These are phyloP conservation scores for Galleria mellonella DNA, from an alignment of 1,140 invertebrate genomes.

Conservation along the genomic window DNA sequence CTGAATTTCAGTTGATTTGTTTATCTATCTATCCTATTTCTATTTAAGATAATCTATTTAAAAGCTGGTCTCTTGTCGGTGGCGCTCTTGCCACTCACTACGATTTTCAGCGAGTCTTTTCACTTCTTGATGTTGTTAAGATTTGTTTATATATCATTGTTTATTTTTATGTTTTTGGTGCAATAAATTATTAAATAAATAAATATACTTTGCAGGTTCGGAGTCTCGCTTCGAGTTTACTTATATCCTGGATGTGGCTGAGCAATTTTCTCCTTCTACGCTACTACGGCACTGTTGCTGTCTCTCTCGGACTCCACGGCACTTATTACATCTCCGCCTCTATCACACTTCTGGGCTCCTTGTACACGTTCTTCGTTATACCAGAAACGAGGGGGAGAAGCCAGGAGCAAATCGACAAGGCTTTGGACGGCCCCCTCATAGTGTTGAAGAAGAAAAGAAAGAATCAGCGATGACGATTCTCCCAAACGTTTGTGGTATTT, in stretches of 20 bases:
- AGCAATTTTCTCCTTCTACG: slow-evolving; percentile 56
- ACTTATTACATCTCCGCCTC: slow-evolving; percentile 54
- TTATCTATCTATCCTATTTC: too few relatives aligned
- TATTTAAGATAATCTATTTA: too few relatives aligned
- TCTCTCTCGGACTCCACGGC: slow-evolving; percentile 50
- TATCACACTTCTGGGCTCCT: slow-evolving; percentile 44
- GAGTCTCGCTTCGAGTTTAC: slow-evolving; percentile 54
- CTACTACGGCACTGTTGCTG: slow-evolving; percentile 51
- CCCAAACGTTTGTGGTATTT: slow-evolving; percentile 1
- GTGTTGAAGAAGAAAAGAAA: slow-evolving; percentile 26
- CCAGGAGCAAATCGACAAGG: slow-evolving; percentile 44
- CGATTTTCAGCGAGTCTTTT: too few relatives aligned
- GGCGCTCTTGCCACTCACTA: too few relatives aligned
- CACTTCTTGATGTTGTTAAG: too few relatives aligned
- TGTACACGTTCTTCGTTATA: slow-evolving; percentile 38
- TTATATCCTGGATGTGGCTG: slow-evolving; percentile 65
- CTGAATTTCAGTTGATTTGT: too few relatives aligned
- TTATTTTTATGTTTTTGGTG: slow-evolving; percentile 1
- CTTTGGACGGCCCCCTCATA: slow-evolving; percentile 37
- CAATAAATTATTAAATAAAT: not conserved
- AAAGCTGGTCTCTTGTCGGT: too few relatives aligned
- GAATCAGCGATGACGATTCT: slow-evolving; percentile 43
- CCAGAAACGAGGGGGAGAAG: slow-evolving; percentile 58
- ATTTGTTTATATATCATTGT: too few relatives aligned
- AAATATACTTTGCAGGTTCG: slow-evolving; percentile 36